Conservation (phyloP, 2,888 invertebrate species). For the Emmelina monodactyla region DNA sequence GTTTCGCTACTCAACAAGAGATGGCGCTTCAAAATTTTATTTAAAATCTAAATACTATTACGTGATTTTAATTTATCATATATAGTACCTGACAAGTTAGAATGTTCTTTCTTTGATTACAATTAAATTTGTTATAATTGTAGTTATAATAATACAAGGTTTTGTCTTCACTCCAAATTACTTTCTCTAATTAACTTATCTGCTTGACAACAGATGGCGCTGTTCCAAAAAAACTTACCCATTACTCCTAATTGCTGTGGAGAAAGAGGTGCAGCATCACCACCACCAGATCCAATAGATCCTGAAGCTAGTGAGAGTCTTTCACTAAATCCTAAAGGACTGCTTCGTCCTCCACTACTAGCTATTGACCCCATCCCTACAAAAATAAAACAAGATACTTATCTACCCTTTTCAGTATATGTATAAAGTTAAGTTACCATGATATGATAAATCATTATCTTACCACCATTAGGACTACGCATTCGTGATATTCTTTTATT, state of each 20-base stretch:
- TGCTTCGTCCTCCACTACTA: conserved; percentile 71
- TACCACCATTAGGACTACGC: conserved; percentile 74
- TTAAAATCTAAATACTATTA: too few relatives aligned
- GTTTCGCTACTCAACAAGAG: conserved; percentile 30
- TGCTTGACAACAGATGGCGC: conserved; percentile 22
- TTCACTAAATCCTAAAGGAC: conserved; percentile 70
- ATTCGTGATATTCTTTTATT: conserved; percentile 70
- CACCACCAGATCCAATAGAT: conserved; percentile 66
- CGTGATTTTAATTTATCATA: too few relatives aligned
- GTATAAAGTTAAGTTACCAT: too few relatives aligned
- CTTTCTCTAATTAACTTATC: too few relatives aligned
- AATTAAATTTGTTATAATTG: too few relatives aligned
- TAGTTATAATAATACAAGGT: too few relatives aligned
- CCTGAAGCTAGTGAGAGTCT: conserved; percentile 74
- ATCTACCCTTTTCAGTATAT: too few relatives aligned
- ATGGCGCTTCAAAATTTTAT: conserved; percentile 34
- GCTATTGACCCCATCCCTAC: conserved; percentile 70
- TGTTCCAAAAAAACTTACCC: conserved; percentile 76
- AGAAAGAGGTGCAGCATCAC: conserved; percentile 73
- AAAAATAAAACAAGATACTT: conserved; percentile 7
- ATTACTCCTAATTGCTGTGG: conserved; percentile 90
- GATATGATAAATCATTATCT: too few relatives aligned
- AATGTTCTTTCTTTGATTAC: too few relatives aligned
- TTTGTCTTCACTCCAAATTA: too few relatives aligned
- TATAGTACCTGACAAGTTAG: too few relatives aligned